Evolutionary conservation across 2,797 vertebrate species (phyloP).

Genomic region (Tamandua tetradactyla): DNA sequence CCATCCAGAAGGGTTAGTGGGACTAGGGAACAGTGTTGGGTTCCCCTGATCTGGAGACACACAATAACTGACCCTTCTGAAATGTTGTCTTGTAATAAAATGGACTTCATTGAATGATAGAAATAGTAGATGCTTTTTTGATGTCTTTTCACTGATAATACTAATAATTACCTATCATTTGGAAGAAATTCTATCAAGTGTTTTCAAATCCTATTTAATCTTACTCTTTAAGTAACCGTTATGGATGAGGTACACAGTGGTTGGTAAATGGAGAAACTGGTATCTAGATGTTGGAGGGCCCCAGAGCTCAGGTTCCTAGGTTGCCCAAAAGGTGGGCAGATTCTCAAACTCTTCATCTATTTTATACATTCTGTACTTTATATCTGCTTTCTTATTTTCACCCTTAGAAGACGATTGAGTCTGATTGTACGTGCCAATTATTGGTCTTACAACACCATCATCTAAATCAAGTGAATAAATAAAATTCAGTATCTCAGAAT

Average conservation of each 20-base stretch:
- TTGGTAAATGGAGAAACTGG: background rate
- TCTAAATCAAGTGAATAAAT: slow-evolving; percentile 25
- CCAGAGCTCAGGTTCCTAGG: background rate
- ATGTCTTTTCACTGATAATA: background rate
- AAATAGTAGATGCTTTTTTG: background rate
- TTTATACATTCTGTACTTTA: background rate
- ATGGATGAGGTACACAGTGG: background rate
- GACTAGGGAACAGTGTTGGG: background rate
- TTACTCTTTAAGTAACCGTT: background rate
- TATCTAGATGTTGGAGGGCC: background rate
- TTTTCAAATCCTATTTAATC: background rate
- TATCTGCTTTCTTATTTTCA: background rate
- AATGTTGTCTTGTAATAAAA: background rate
- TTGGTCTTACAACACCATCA: background rate
- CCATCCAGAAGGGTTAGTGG: background rate
- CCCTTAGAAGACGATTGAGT: background rate
- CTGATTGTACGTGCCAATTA: slow-evolving; percentile 11
- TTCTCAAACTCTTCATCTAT: background rate
- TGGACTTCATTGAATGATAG: background rate
- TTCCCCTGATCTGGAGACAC: background rate
- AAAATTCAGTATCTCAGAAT: background rate
- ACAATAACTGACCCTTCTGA: background rate
- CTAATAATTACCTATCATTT: background rate
- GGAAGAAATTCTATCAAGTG: background rate
- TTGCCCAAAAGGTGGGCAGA: background rate